Evolutionary conservation across 2,113 vertebrate species (phyloP), one percentile per base, ranked within the genome.

Genomic region (Cepphus grylle): DNA sequence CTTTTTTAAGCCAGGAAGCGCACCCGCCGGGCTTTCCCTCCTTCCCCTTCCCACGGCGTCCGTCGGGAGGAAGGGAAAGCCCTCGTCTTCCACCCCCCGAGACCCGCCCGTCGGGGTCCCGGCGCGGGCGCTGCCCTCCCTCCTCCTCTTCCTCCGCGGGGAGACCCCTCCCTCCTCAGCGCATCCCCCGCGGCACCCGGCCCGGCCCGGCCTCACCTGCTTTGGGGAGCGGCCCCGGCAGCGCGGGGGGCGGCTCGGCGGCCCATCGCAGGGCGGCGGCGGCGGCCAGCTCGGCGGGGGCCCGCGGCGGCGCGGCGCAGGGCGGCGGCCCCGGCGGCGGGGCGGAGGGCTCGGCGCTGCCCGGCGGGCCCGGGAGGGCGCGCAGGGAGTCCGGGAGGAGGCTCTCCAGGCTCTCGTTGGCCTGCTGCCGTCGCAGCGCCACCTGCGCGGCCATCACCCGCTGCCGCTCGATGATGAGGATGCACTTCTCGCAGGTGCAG

Each of bases 391-490:
- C 99, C 11, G 99, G 99, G 86, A 99, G 98, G 74, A 99, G 99
- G 97, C 99, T 99, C 96, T 99, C 99, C 84, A 99, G 98, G 94
- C 99, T 99, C 97, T 99, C 99, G 98, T 99, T 99, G 83, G 99
- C 99, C 98, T 99, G 99, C 97, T 99, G 99, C 93, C 99, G 86
- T 65, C 99, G 98, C 32, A 99, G 99, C 45, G 99, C 99, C 97
- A 99, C 99, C 98, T 99, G 99, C 62, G 99, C 99, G 34, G 99
- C 99, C 99, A 99, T 99, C 81, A 99, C 99, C 94, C 99, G 98
- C 98, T 99, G 99, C 59, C 99, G 97, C 98, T 99, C 99, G 97
- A 99, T 99, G 98, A 99, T 99, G 56, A 99, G 98, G 98, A 99
- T 99, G 98, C 99, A 99, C 94, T 99, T 99, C 97, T 99, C 99